These are phyloP conservation scores for Mallateleia sp. DNA, from an alignment of 2,888 invertebrate species.

Conservation along the genomic window DNA sequence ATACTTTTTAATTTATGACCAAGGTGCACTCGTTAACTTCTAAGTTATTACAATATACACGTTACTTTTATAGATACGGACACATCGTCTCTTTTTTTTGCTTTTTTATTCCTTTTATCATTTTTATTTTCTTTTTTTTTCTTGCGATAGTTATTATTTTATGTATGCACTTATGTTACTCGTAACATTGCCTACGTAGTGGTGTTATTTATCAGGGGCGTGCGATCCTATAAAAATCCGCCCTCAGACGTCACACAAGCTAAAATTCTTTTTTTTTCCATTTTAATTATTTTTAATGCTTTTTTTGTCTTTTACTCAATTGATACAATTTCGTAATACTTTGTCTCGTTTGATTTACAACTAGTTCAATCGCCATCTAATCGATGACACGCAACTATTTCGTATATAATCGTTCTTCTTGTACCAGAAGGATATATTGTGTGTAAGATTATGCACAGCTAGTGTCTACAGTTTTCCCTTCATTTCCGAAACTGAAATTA, in stretches of 20 bases:
- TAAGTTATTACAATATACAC: conserved; percentile 68
- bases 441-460: conserved; percentile 58
- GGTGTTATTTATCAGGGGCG: conserved; percentile 66
- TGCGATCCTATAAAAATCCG: conserved; percentile 69
- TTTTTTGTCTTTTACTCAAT: conserved; percentile 64
- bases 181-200: conserved; percentile 70
- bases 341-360: conserved; percentile 63
- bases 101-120: conserved; percentile 52
- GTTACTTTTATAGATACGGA: conserved; percentile 58
- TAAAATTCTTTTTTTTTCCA: conserved; percentile 51
- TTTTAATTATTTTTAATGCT: conserved; percentile 32
- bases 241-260: conserved; percentile 74
- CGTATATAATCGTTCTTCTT: conserved; percentile 68
- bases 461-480: conserved; percentile 13
- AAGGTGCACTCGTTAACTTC: conserved; percentile 78
- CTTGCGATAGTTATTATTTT: conserved; percentile 18
- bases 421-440: conserved; percentile 72
- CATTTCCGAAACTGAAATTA: conserved; percentile 1
- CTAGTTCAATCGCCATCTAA: conserved; percentile 61
- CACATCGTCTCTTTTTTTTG: conserved; percentile 43
- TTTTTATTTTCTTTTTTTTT: conserved; percentile 66
- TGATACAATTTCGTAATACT: conserved; percentile 79
- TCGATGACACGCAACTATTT: conserved; percentile 73
- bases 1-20: conserved; percentile 70
- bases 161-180: conserved; percentile 50